Evolutionary conservation across 2,113 vertebrate species (phyloP).

Genomic region (Forbesichthys agassizii): DNA sequence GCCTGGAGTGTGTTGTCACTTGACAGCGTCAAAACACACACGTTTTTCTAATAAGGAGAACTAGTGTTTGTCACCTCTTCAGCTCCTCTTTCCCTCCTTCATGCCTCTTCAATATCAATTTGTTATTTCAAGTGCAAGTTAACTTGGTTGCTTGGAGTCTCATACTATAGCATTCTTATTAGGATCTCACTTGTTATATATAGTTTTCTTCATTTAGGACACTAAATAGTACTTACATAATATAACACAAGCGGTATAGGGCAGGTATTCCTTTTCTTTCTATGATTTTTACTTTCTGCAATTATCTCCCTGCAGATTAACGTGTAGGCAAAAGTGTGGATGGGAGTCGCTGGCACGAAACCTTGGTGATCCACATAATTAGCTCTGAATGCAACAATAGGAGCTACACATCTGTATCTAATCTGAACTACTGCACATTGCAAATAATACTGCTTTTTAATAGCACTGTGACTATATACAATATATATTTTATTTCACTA

Average conservation of each 20-base stretch:
- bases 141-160: no score
- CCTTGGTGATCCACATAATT: conserved; percentile 48
- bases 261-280: conserved; percentile 13
- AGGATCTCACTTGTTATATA: no score
- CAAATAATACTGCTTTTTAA: conserved; percentile 2
- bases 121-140: no score
- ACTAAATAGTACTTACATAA: no score
- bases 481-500: background rate
- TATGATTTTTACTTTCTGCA: conserved; percentile 12
- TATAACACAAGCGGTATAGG: no score
- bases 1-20: background rate
- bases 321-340: conserved; percentile 46
- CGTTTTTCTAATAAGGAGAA: no score
- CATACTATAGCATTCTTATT: no score
- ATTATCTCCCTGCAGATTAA: conserved; percentile 39
- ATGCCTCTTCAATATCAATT: no score
- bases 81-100: no score
- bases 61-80: no score
- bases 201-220: no score
- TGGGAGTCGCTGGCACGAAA: conserved; percentile 37
- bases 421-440: conserved; percentile 7
- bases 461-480: background rate
- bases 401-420: conserved; percentile 24
- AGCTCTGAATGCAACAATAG: conserved; percentile 35
- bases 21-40: no score